phyloP scores from a whole-genome alignment of 53 echinoderm and acorn worm species.

The Paelopatides confundens region DNA sequence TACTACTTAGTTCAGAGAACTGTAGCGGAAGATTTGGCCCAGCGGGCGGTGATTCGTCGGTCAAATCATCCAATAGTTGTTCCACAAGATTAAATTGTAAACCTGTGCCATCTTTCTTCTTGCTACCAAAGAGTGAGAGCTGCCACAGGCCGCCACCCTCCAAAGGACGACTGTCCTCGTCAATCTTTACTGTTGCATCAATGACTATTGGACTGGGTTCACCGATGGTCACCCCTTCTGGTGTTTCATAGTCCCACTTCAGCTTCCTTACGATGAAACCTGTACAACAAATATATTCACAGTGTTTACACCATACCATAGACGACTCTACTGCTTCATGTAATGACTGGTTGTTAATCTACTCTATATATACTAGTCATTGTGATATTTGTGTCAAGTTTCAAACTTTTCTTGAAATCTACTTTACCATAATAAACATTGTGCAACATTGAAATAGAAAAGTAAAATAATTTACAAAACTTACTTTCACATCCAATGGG shows the following conservation, averaged over 20 bases:
- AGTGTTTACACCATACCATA: no score
- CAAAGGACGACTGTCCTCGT: slow-evolving; percentile 74
- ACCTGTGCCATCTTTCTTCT: slow-evolving; percentile 73
- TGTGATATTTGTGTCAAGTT: no score
- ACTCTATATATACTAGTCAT: no score
- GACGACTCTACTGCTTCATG: no score
- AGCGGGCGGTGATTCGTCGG: slow-evolving; percentile 56
- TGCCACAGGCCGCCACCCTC: slow-evolving; percentile 81
- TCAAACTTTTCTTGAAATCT: no score
- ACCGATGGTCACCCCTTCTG: slow-evolving; percentile 69
- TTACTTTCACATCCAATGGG: slow-evolving; percentile 47
- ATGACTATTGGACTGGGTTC: slow-evolving; percentile 69
- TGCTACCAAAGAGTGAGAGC: slow-evolving; percentile 78
- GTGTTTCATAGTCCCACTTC: slow-evolving; percentile 75
- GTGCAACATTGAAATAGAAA: background rate
- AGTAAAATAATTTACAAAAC: no score
- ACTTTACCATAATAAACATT: no score
- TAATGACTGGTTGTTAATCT: no score
- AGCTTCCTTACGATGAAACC: slow-evolving; percentile 76
- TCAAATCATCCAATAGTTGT: slow-evolving; percentile 66
- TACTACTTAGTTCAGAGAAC: slow-evolving; percentile 53
- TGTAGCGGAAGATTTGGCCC: slow-evolving; percentile 67
- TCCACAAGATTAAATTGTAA: slow-evolving; percentile 65
- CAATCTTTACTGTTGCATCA: slow-evolving; percentile 70
- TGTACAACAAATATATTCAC: no score